A percentile compares a stretch with the other conserved stretches of the same genome.
Conservation (phyloP, 2,797 vertebrate species). For the Miichthys miiuy region DNA sequence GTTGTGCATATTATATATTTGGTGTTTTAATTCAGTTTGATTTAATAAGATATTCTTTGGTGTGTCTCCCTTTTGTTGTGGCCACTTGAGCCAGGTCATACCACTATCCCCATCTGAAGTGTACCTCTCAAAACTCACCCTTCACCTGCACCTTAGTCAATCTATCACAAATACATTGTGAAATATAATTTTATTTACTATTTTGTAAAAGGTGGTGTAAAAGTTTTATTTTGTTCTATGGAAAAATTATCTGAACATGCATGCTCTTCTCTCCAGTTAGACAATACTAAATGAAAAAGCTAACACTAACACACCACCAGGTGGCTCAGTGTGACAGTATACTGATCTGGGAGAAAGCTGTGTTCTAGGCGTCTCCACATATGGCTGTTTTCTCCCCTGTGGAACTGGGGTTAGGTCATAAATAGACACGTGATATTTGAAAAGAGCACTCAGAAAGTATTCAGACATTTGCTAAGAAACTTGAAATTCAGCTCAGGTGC, state of each 20-base stretch:
- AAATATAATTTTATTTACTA: not conserved
- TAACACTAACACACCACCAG: slow-evolving; percentile 55
- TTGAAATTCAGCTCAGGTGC: no score
- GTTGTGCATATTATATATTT: no score
- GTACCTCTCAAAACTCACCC: no score
- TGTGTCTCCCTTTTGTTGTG: no score
- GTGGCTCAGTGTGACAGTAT: slow-evolving; percentile 34
- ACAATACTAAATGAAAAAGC: not conserved
- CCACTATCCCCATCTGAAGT: no score
- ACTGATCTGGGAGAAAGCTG: not conserved
- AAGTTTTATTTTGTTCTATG: not conserved
- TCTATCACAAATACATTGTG: not conserved
- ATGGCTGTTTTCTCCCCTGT: slow-evolving; percentile 1
- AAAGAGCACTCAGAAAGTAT: no score
- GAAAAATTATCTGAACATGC: not conserved
- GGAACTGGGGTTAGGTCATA: not conserved
- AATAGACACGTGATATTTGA: not conserved
- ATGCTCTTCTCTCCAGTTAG: not conserved
- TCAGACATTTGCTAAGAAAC: no score
- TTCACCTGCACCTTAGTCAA: not conserved
- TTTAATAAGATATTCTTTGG: no score
- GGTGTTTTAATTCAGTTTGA: no score
- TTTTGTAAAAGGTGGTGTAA: slow-evolving; percentile 1
- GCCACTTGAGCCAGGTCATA: no score
- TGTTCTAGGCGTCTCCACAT: not conserved